A percentile compares a stretch with the other conserved stretches of the same genome.
phyloP scores from a whole-genome alignment of 2,888 invertebrate genomes.

The Bembecia ichneumoniformis region DNA sequence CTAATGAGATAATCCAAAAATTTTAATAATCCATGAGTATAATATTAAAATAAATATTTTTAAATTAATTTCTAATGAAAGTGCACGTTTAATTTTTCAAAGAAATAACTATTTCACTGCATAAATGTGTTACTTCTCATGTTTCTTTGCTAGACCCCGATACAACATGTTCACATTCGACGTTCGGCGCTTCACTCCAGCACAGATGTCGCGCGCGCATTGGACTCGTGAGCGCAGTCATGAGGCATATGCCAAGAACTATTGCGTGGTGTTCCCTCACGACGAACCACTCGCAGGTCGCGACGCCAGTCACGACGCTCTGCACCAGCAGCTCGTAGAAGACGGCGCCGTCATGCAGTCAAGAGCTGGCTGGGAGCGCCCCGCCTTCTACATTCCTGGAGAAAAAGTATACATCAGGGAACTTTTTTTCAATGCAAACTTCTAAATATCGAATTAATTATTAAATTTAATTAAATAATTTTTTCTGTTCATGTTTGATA shows the following conservation, averaged over 20 bases:
- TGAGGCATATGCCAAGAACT: slow-evolving; percentile 92
- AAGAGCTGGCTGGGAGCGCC: slow-evolving; percentile 90
- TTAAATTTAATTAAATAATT: too few species aligned
- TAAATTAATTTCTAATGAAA: too few species aligned
- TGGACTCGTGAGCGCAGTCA: slow-evolving; percentile 90
- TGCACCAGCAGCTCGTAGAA: slow-evolving; percentile 76
- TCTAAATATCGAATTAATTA: too few species aligned
- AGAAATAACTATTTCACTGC: too few species aligned
- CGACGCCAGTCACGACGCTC: slow-evolving; percentile 61
- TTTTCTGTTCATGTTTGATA: too few species aligned
- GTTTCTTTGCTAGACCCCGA: slow-evolving; percentile 73
- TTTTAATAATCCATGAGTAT: too few species aligned
- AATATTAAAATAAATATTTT: too few species aligned
- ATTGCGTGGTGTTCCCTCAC: slow-evolving; percentile 81
- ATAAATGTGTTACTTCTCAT: neutral
- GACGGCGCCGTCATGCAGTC: slow-evolving; percentile 91
- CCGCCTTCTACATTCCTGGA: slow-evolving; percentile 81
- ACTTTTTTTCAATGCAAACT: too few species aligned
- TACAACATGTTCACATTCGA: slow-evolving; percentile 91
- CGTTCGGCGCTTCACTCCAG: slow-evolving; percentile 84
- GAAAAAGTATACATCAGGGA: slow-evolving; percentile 31
- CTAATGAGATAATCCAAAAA: too few species aligned
- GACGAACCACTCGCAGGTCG: slow-evolving; percentile 88
- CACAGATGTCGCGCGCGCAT: slow-evolving; percentile 77
- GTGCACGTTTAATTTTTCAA: too few species aligned